phyloP scores from a whole-genome alignment of 2,888 invertebrate genomes.

The Drosophila mimetica region DNA sequence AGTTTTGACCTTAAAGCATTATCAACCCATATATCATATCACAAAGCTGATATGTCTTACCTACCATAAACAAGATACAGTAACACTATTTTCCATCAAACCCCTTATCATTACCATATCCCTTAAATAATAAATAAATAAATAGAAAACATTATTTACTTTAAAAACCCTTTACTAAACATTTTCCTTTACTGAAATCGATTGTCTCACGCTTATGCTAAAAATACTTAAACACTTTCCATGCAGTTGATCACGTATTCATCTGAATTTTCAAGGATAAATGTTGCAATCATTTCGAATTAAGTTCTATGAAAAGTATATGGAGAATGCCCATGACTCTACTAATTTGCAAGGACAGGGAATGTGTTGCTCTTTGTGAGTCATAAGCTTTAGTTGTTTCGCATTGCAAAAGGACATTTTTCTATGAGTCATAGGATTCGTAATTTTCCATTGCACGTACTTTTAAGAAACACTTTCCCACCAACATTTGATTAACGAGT shows the following conservation, averaged over 20 bases:
- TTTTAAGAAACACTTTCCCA: neutral
- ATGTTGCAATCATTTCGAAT: constrained; percentile 12
- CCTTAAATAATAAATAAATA: too few species aligned
- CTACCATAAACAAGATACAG: constrained; percentile 5
- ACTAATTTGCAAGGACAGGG: constrained; percentile 12
- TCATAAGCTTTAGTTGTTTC: neutral
- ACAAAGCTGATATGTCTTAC: neutral
- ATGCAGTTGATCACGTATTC: constrained; percentile 43
- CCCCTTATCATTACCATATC: neutral
- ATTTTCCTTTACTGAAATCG: neutral
- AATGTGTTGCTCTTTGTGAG: neutral
- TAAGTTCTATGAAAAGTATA: neutral
- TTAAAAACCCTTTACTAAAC: neutral
- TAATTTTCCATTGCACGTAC: constrained; percentile 52
- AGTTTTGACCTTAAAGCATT: constrained; percentile 13
- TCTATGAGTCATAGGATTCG: constrained; percentile 6
- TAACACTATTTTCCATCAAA: neutral
- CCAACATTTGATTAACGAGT: constrained; percentile 1
- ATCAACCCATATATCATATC: constrained; percentile 15
- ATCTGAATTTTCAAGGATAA: constrained; percentile 7
- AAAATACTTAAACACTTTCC: constrained; percentile 24
- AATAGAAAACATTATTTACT: neutral
- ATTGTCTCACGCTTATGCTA: constrained; percentile 2
- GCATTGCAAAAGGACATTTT: neutral
- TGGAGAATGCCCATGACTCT: constrained; percentile 17